Percentiles rank a stretch among this genome's conserved stretches.
Evolutionary conservation across 2,888 invertebrate genomes (phyloP).

Genomic region (Drosophila tripunctata): DNA sequence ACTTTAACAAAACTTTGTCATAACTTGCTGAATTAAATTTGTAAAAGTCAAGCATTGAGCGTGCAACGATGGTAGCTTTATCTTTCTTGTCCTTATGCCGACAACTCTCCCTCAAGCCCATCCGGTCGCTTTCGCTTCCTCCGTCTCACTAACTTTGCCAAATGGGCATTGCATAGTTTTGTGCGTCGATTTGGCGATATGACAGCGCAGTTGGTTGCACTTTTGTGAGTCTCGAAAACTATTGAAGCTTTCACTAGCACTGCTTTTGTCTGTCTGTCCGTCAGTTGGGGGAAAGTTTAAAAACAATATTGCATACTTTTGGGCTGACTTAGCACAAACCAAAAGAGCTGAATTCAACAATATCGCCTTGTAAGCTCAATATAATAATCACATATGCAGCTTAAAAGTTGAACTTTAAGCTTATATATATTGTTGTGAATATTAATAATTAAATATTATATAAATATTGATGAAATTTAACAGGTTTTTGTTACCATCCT

Average conservation of each 20-base stretch:
- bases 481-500: too few species aligned
- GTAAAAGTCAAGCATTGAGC: slow-evolving; percentile 65
- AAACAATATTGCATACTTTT: slow-evolving; percentile 52
- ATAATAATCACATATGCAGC: slow-evolving; percentile 42
- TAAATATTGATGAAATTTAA: too few species aligned
- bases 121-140: background rate
- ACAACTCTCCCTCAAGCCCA: background rate
- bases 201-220: slow-evolving; percentile 45
- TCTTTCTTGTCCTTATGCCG: slow-evolving; percentile 21
- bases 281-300: slow-evolving; percentile 29
- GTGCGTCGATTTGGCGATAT: slow-evolving; percentile 55
- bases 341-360: slow-evolving; percentile 10
- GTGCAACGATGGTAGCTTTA: slow-evolving; percentile 39
- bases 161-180: slow-evolving; percentile 56
- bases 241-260: slow-evolving; percentile 51
- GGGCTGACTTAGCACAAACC: slow-evolving; percentile 30
- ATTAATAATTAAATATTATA: too few species aligned
- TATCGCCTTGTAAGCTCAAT: slow-evolving; percentile 27
- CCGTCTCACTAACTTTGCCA: slow-evolving; percentile 32
- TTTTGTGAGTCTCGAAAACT: slow-evolving; percentile 34
- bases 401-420: slow-evolving; percentile 7
- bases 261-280: slow-evolving; percentile 12
- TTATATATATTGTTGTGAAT: too few species aligned
- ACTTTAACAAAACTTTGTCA: slow-evolving; percentile 72
- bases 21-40: slow-evolving; percentile 77